Conservation (phyloP, 1,140 invertebrate species). For the Drosophila sp. region DNA sequence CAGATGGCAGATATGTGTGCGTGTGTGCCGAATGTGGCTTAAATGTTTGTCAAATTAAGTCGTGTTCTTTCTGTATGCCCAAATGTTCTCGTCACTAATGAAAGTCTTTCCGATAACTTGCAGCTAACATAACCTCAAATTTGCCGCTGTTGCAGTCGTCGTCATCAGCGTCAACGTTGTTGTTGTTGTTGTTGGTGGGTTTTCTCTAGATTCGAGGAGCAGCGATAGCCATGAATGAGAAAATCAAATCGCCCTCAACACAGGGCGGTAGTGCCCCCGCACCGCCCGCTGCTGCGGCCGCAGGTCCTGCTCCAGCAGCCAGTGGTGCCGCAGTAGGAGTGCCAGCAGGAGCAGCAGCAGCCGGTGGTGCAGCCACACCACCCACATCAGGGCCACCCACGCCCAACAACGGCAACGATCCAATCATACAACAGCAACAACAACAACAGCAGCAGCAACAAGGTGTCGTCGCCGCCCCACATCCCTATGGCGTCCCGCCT, state of each 20-base stretch:
- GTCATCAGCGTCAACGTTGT: constrained; percentile 59
- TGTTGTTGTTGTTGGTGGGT: constrained; percentile 65
- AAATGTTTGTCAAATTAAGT: constrained; percentile 29
- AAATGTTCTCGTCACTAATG: constrained; percentile 48
- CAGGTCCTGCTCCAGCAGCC: constrained; percentile 30
- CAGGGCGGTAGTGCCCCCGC: constrained; percentile 56
- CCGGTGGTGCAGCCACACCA: constrained; percentile 48
- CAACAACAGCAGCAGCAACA: constrained; percentile 60
- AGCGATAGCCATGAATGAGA: constrained; percentile 73
- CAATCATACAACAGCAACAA: constrained; percentile 41
- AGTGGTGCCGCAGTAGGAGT: constrained; percentile 27
- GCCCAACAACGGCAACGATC: constrained; percentile 73
- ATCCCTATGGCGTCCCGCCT: constrained; percentile 69
- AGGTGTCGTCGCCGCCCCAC: constrained; percentile 51
- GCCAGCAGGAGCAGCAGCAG: constrained; percentile 32
- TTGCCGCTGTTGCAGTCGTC: constrained; percentile 77
- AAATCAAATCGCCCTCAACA: constrained; percentile 81
- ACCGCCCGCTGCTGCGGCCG: constrained; percentile 45
- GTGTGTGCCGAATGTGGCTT: constrained; percentile 2
- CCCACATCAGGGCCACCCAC: constrained; percentile 71
- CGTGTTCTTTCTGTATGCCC: neutral
- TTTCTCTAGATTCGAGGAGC: constrained; percentile 54
- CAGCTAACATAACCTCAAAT: constrained; percentile 81
- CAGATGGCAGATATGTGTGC: neutral
- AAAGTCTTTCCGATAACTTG: constrained; percentile 67